Base-by-base conservation (phyloP, 2,113 vertebrate genomes). In the Chunga burmeisteri region DNA sequence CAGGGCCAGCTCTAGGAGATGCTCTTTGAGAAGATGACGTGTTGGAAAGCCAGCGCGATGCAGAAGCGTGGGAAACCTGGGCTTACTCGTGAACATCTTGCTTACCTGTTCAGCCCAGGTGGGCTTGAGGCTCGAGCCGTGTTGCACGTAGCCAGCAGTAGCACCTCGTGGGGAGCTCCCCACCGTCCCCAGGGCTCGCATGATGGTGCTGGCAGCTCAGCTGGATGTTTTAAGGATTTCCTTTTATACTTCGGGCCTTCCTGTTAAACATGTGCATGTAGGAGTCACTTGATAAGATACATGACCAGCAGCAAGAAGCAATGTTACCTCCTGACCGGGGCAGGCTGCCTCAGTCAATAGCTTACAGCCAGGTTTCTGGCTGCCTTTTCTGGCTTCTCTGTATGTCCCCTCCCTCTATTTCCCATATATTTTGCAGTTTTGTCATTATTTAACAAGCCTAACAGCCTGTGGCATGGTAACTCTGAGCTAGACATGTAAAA, bases 21-120 rank as follows among this genome's bases (percentile, higher is more conserved):
- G 1, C 0, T 3, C 52, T 67, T 46, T 18, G 74, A 66, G 81
- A 46, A 52, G 22, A 5, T 0, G 1, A 5, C 0, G 1, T 6
- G 34, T 4, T n/a, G 46, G 61, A 52, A 52, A 34, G 27, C 49
- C 65, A 20, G 38, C 3, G 3, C 0, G 10, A 36, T 2, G 32
- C 6, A 21, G 40, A 26, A 42, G 10, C 32, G 2, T 4, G 66
- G 32, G 42, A 44, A 29, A 49, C 10, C 30, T 13, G 21, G 55
- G 65, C 27, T 36, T 42, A 13, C 18, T 12, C 1, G 2, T 4
- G 15, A 50, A 27, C 3, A 0, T 29, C 73, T 65, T 19, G 23
- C 23, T 29, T 19, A 19, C 1, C 20, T 38, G 13, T 40, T 46
- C 38, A 16, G 3, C 23, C 1, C 1, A n/a, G 52, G 58, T 19